Conservation (phyloP, 2,888 invertebrate species). For the Matsumyia berberina region DNA sequence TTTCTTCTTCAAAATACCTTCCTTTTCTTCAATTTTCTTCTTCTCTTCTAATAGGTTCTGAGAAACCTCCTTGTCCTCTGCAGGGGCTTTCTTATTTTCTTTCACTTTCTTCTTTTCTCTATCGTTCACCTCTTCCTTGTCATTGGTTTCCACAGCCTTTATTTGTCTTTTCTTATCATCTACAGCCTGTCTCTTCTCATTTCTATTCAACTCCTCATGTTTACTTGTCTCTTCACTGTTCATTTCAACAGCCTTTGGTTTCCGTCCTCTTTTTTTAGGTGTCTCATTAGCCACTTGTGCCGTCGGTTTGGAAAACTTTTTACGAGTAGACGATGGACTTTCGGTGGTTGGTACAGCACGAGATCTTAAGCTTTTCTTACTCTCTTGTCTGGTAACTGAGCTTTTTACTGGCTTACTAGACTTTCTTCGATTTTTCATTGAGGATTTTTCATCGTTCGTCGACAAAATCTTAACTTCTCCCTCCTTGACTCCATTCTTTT, state of each 20-base stretch:
- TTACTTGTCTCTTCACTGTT: background rate
- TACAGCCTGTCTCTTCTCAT: background rate
- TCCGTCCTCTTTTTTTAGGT: background rate
- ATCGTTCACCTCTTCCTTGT: background rate
- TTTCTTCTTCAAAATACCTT: background rate
- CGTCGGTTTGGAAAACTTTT: background rate
- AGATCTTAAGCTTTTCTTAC: conserved; percentile 51
- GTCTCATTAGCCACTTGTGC: background rate
- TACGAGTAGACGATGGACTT: conserved; percentile 5
- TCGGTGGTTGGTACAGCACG: conserved; percentile 12
- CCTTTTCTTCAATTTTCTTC: background rate
- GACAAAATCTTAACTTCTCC: background rate
- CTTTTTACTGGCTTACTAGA: conserved; percentile 32
- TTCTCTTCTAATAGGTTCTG: background rate
- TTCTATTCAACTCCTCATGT: background rate
- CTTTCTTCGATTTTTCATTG: conserved; percentile 38
- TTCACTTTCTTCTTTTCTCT: background rate
- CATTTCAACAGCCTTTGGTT: conserved; percentile 2
- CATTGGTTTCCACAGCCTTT: background rate
- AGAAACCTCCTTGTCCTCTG: background rate
- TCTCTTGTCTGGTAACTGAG: background rate
- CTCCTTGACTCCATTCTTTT: background rate
- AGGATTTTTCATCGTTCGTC: background rate
- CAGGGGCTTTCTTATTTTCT: background rate
- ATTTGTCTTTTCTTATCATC: background rate